Base-by-base conservation (phyloP, 2,888 invertebrate species). In the Caenorhabditis uteleia region DNA sequence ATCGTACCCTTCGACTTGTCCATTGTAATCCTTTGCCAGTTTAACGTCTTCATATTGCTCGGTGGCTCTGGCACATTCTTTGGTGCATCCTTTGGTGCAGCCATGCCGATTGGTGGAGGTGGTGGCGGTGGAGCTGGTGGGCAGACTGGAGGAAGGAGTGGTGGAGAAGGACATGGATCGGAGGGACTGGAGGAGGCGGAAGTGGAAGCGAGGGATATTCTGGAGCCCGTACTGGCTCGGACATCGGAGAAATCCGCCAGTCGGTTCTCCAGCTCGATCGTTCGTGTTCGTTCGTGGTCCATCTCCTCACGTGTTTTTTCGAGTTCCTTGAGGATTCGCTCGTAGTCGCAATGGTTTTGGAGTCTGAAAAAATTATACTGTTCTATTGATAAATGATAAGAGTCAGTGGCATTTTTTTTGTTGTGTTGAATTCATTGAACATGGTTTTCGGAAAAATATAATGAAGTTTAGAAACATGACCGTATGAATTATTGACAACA, bases 31-130 rank as follows among this genome's bases (percentile, higher is more conserved):
- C 68, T 84, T 93, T 95, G 48, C 97, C 97, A 97, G 86, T 97
- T 97, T 87, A 97, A 93, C 51, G 93, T 93, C 85, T 95, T 95
- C 51, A 97, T 86, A 0, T 94, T 92, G 84, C 92, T 92, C 5
- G 91, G 89, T 0, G 95, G 92, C 77, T 91, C 91, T 12, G 97
- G 97, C 57, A 93, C 91, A 85, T 93, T 91, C 85, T 77, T 78
- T 46, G 49, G 23, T 0, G 42, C 59, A 18, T 59, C 51, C 53
- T 56, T 62, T 20, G 53, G 42, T 31, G 48, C n/a, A n/a, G n/a
- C 40, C 26, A 34, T 45, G 36, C 25, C 47, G 2, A 40, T 33
- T 31, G 71, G 57, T 2, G 79, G 79, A 2, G 79, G 79, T 16
- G 80, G 81, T 7, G 80, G 75, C 2, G 79, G 78, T 23, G 68